These are phyloP conservation scores for Lasius fuliginosus DNA, from an alignment of 2,888 invertebrate genomes.

Conservation along the genomic window DNA sequence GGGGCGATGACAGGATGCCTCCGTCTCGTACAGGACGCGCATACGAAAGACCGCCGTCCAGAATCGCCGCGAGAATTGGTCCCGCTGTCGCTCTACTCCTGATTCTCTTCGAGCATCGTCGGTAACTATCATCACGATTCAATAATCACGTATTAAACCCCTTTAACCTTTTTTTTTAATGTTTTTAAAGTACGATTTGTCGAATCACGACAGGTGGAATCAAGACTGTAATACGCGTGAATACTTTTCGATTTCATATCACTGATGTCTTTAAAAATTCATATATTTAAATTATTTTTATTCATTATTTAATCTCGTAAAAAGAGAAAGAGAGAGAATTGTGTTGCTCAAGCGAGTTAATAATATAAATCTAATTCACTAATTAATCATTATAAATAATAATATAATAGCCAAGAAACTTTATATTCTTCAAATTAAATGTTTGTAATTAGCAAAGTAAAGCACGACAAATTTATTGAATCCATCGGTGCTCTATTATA, in stretches of 20 bases:
- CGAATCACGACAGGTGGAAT: not conserved
- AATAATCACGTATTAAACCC: not conserved
- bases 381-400: conserved; percentile 1
- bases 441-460: not conserved
- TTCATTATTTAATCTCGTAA: not conserved
- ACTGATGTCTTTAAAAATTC: not conserved
- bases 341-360: not conserved
- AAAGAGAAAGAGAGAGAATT: not conserved
- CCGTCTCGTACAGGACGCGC: conserved; percentile 81
- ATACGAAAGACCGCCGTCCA: conserved; percentile 81
- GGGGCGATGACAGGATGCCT: conserved; percentile 86
- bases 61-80: conserved; percentile 75
- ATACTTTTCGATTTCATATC: not conserved
- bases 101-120: conserved; percentile 79
- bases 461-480: not conserved
- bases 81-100: conserved; percentile 77
- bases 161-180: not conserved
- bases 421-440: not conserved
- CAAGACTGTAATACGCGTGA: not conserved
- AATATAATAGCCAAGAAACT: not conserved
- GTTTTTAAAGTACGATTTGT: not conserved
- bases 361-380: not conserved
- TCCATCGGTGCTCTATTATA: not conserved
- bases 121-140: conserved; percentile 76
- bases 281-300: not conserved